Base-by-base conservation (phyloP, 2,888 invertebrate species). In the Metopia argyrocephala region DNA sequence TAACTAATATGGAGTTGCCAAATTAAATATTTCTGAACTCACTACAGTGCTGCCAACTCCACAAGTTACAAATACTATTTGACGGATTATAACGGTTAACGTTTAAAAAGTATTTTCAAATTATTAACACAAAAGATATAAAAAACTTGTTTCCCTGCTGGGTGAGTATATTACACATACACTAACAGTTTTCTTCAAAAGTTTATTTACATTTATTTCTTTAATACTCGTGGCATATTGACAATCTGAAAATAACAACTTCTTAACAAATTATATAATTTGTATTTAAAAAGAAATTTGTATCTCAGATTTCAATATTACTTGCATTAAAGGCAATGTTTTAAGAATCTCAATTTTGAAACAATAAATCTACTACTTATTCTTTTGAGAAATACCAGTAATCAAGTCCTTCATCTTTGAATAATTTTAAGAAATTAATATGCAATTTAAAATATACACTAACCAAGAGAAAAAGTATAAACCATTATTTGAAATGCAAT, bases 191-290 rank as follows among this genome's bases (percentile, higher is more conserved):
- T 50, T 48, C 9, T 12, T 28, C 5, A 6, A 50, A 64, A 31
- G 48, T 21, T 50, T 64, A 64, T 64, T 28, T 64, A 64, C 64
- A 64, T 64, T 50, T 31, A 64, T 64, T 64, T 48, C 28, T 64
- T 64, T 38, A 38, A 15, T 38, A 38, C 12, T n/a, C n/a, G n/a
- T n/a, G 50, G 50, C 18, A 25, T 18, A 18, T 7, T 23, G 21
- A 54, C 52, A 56, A 68, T n/a, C 25, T 23, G 46, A 3, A 46
- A 2, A 18, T 6, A 27, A 28, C 27, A 59, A 28, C 27, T 46
- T 48, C 21, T 48, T 27, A 5, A 18, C 23, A 62, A 15, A 6
- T 27, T 48, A 48, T 45, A 15, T 25, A 54, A 45, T 25, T n/a
- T 64, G 12, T 27, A 38, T 15, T 38, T 38, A 25, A 50, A n/a